These are phyloP conservation scores for Auanema freiburgensis DNA, from an alignment of 2,888 invertebrate genomes.

Conservation along the genomic window DNA sequence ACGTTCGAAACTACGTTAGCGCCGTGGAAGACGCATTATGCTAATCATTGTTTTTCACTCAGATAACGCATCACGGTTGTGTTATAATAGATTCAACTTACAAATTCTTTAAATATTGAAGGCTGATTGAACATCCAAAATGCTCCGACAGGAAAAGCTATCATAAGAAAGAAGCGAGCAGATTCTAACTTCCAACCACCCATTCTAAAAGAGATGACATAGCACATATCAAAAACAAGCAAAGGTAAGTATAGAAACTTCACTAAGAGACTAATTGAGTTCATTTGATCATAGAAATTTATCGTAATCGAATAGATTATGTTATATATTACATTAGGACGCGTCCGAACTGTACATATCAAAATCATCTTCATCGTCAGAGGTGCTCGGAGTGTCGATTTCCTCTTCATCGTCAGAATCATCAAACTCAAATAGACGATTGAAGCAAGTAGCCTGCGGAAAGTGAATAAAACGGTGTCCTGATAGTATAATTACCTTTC, in stretches of 20 bases:
- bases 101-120: slow-evolving; percentile 54
- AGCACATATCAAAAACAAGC: not conserved
- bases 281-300: not conserved
- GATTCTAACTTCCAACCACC: slow-evolving; percentile 57
- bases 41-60: not conserved
- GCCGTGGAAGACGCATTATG: not conserved
- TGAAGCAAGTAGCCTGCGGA: not conserved
- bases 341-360: no score
- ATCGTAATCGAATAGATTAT: not conserved
- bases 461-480: not conserved
- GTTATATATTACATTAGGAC: no score
- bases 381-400: no score
- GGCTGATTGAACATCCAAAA: slow-evolving; percentile 62
- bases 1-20: not conserved
- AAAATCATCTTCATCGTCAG: no score
- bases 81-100: slow-evolving; percentile 27
- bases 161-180: slow-evolving; percentile 50
- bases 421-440: not conserved
- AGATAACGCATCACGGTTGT: not conserved
- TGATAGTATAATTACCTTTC: no score
- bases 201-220: no score
- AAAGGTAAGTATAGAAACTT: not conserved
- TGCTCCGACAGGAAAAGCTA: slow-evolving; percentile 58
- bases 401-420: no score
- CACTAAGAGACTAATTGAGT: not conserved